phyloP scores from a whole-genome alignment of 2,797 vertebrate genomes.

The Garrulus glandarius region DNA sequence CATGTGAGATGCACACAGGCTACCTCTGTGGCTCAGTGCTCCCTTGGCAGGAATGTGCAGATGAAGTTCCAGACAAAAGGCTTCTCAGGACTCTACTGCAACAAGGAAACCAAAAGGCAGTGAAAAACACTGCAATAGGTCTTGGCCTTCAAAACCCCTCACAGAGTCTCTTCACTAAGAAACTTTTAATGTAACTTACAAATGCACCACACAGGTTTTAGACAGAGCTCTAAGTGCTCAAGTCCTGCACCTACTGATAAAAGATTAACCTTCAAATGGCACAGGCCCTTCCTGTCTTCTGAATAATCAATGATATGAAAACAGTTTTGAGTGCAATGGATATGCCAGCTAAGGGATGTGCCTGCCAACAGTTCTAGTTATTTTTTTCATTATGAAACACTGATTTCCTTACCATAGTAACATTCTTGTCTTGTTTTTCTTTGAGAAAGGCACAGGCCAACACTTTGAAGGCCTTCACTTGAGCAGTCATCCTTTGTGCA shows the following conservation, averaged over 20 bases:
- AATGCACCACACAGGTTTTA: neutral
- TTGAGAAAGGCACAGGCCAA: constrained; percentile 90
- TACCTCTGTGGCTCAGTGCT: neutral
- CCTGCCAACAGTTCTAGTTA: neutral
- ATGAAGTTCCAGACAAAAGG: neutral
- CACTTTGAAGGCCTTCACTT: constrained; percentile 84
- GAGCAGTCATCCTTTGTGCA: constrained; percentile 80
- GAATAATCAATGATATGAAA: fast-evolving
- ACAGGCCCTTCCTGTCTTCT: neutral
- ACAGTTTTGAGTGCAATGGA: neutral
- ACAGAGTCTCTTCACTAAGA: neutral
- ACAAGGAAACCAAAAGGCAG: neutral
- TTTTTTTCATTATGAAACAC: neutral
- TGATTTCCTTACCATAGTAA: constrained; percentile 85
- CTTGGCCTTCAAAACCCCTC: neutral
- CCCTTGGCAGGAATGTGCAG: neutral
- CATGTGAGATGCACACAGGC: fast-evolving
- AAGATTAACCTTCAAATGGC: neutral
- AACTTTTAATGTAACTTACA: neutral
- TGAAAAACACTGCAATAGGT: neutral
- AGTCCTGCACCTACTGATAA: neutral
- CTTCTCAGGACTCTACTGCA: neutral
- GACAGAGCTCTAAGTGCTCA: neutral
- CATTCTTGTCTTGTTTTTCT: constrained; percentile 72
- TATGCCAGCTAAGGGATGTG: neutral